Percentiles rank a stretch among this genome's conserved stretches.
These are phyloP conservation scores for Deroptyus accipitrinus DNA, from an alignment of 2,113 vertebrate species.

Conservation along the genomic window DNA sequence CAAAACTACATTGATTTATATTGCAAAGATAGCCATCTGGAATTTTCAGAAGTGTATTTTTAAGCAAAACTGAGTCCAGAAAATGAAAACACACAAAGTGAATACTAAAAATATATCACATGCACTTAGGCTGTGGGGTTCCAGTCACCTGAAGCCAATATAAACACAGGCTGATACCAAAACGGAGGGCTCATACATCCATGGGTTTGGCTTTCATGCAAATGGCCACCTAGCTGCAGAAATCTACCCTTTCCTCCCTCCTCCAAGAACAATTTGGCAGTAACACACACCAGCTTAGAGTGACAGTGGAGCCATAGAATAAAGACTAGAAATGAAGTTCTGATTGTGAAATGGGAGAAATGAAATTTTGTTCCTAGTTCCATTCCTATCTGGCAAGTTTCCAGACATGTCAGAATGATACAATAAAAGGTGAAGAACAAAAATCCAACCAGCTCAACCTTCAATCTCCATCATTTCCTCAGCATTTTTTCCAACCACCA, in stretches of 20 bases:
- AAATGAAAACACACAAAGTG: not conserved
- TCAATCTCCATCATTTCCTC: not conserved
- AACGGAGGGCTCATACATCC: rapidly evolving
- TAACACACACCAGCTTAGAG: not conserved
- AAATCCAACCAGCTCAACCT: not conserved
- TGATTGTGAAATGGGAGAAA: not conserved
- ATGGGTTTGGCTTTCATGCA: rapidly evolving
- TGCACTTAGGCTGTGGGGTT: not conserved
- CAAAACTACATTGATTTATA: not conserved
- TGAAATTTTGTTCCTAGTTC: not conserved
- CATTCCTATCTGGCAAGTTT: not conserved
- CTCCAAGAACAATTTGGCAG: not conserved
- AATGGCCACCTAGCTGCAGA: not conserved
- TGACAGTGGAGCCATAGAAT: not conserved
- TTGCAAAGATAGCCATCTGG: not conserved
- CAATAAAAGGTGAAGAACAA: not conserved
- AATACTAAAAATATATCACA: not conserved
- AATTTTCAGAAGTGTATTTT: not conserved
- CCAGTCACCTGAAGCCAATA: not conserved
- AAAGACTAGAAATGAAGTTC: not conserved
- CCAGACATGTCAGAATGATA: not conserved
- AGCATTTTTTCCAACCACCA: not conserved
- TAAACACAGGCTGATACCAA: not conserved
- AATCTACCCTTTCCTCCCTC: not conserved
- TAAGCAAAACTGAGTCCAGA: not conserved